A percentile compares a stretch with the other conserved stretches of the same genome.
phyloP scores from a whole-genome alignment of 30 jellyfish, hydroid and myxozoan genomes.

The Clytia hemisphaerica region DNA sequence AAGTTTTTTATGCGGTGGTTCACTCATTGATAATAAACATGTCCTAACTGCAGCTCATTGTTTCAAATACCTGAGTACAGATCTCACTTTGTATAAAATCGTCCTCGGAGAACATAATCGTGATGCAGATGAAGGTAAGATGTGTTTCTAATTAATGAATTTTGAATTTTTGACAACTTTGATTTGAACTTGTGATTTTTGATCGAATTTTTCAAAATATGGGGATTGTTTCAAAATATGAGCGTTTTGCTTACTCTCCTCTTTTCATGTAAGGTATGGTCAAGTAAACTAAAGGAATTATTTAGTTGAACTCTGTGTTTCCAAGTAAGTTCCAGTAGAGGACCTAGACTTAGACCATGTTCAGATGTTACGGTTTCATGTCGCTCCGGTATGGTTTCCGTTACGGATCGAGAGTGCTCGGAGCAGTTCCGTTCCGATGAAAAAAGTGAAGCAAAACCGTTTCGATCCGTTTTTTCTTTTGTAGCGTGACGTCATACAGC shows the following conservation, averaged over 20 bases:
- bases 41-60: conserved; percentile 89
- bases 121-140: conserved; percentile 23
- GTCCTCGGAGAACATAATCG: conserved; percentile 72
- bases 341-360: too few species aligned
- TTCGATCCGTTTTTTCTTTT: not conserved
- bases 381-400: too few species aligned
- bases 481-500: not conserved
- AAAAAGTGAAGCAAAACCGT: not conserved
- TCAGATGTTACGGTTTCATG: too few species aligned
- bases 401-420: not conserved
- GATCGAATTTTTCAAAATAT: too few species aligned
- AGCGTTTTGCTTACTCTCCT: too few species aligned
- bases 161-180: too few species aligned
- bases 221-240: too few species aligned
- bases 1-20: conserved; percentile 69
- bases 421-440: not conserved
- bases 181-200: too few species aligned
- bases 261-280: too few species aligned
- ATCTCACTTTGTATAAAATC: conserved; percentile 11
- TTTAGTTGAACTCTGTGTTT: too few species aligned
- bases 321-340: too few species aligned
- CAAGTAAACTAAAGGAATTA: too few species aligned
- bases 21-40: conserved; percentile 43
- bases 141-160: not conserved
- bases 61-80: conserved; percentile 18